Evolutionary conservation across 2,113 vertebrate species (phyloP), one percentile per base, ranked within the genome.

Genomic region (Tachuris rubrigastra): DNA sequence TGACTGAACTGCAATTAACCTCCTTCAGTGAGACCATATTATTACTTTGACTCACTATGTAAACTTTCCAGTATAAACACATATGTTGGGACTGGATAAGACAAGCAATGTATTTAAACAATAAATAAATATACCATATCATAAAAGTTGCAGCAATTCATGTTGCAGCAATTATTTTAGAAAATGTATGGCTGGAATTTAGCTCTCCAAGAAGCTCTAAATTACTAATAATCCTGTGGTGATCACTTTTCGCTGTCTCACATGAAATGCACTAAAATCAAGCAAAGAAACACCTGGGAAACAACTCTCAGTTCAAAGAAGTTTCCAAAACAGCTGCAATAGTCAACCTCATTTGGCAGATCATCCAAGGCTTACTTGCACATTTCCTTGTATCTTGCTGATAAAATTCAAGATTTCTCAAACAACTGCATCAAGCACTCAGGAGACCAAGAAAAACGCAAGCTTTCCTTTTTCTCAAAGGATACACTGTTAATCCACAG

Each of bases 371-470:
- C 59, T 79, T 74, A 87, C 50, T 95, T 69, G 72, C 71, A 94
- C 37, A 60, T 85, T 91, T 80, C 47, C 78, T 90, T 60, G 15
- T 66, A 75, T 46, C 59, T 18, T 37, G 59, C n/a, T 93, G 84
- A 95, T 86, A 83, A 95, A 97, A 97, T 73, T 63, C 74, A 94
- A 92, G 89, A 96, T 87, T 95, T 95, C 69, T 92, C 69, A 94
- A 84, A 92, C 60, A 94, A 96, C 56, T 33, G 22, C 66, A 87
- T 66, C 66, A 49, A 93, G 58, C 60, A 31, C 74, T 89, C 52
- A 39, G 12, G 84, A 63, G 73, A 95, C 65, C 52, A 87, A 82
- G 55, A 81, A 94, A 94, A 96, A 85, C 2, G 2, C 37, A 88
- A 83, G 82, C 90, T 35, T 89, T 91, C 78, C 73, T 80, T 90